Conservation (phyloP, 1,140 invertebrate genomes). For the Theocolax elegans region DNA sequence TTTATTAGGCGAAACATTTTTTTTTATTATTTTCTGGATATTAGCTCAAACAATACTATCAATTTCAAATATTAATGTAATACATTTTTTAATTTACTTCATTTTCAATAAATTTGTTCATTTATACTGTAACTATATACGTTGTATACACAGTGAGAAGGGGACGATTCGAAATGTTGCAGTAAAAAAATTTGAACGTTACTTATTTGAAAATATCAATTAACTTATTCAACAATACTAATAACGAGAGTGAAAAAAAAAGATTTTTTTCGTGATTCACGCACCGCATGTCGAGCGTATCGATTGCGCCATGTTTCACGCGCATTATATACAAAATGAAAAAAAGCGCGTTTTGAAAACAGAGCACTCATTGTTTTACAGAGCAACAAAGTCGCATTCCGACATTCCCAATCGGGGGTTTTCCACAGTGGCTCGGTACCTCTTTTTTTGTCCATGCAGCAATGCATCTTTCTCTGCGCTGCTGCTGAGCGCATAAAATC, state of each 20-base stretch:
- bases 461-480: slow-evolving; percentile 17
- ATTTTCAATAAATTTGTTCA: too few species aligned
- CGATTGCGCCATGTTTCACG: neutral
- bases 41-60: too few species aligned
- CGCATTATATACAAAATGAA: neutral
- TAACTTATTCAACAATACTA: too few species aligned
- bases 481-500: slow-evolving; percentile 21
- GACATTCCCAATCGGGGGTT: slow-evolving; percentile 8
- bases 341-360: neutral
- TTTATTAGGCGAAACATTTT: too few species aligned
- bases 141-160: too few species aligned
- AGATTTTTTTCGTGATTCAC: neutral
- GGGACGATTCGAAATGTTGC: too few species aligned
- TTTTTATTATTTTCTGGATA: too few species aligned
- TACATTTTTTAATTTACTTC: too few species aligned
- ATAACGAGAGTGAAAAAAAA: neutral
- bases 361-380: slow-evolving; percentile 8
- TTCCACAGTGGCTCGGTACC: slow-evolving; percentile 7
- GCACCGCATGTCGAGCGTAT: neutral
- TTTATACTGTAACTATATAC: too few species aligned
- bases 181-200: too few species aligned
- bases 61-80: too few species aligned
- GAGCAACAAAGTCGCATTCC: slow-evolving; percentile 24
- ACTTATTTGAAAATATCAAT: too few species aligned
- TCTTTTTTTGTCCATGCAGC: slow-evolving; percentile 4